phyloP scores from a whole-genome alignment of 1,140 invertebrate species.

The Lasioglossum baleicum region DNA sequence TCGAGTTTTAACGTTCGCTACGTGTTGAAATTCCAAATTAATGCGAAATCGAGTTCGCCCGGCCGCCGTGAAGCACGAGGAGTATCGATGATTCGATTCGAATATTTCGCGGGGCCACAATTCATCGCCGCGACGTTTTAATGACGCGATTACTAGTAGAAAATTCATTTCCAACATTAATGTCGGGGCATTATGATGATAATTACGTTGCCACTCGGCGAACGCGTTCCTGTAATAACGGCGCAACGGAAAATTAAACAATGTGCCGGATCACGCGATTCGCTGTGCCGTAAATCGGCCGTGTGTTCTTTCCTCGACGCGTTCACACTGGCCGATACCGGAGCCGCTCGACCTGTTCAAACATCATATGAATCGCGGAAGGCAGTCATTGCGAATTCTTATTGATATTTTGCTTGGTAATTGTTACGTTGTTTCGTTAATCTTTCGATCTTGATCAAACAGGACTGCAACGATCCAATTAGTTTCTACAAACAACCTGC shows the following conservation, averaged over 20 bases:
- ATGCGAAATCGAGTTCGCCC: constrained; percentile 36
- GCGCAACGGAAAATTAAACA: neutral
- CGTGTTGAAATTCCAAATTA: constrained; percentile 68
- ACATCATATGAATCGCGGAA: too few relatives aligned
- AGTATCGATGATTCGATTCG: constrained; percentile 20
- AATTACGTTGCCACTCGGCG: neutral
- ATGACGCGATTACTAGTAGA: constrained; percentile 7
- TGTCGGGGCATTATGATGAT: constrained; percentile 13
- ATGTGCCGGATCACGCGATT: neutral
- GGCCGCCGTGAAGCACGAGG: constrained; percentile 28
- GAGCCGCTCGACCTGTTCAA: too few relatives aligned
- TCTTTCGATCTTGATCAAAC: too few relatives aligned
- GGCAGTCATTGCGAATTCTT: too few relatives aligned
- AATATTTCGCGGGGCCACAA: constrained; percentile 7
- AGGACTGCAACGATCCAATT: neutral
- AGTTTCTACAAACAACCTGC: neutral
- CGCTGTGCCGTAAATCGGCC: neutral
- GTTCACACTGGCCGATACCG: too few relatives aligned
- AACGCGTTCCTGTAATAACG: neutral
- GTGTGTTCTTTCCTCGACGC: too few relatives aligned
- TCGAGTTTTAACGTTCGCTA: constrained; percentile 64
- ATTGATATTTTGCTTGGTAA: too few relatives aligned
- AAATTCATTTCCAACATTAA: constrained; percentile 30
- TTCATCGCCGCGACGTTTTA: constrained; percentile 20
- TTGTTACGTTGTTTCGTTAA: too few relatives aligned